Evolutionary conservation across 2,888 invertebrate genomes (phyloP).

Genomic region (Crematogaster levior): DNA sequence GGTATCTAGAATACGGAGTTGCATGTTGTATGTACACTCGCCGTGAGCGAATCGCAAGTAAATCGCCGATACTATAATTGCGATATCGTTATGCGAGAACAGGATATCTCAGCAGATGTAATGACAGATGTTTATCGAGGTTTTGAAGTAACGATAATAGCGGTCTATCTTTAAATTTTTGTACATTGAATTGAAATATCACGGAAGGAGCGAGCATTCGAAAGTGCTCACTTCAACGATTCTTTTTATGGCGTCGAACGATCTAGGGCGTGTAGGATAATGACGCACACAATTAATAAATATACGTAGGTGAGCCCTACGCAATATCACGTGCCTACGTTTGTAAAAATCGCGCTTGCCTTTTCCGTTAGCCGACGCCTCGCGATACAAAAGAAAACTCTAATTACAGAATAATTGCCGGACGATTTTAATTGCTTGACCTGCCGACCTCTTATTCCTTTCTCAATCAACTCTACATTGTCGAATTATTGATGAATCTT

Average conservation of each 20-base stretch:
- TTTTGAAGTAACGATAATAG: conserved; percentile 4
- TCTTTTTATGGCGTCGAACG: conserved; percentile 59
- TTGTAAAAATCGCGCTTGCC: conserved; percentile 61
- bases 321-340: conserved; percentile 67
- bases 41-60: conserved; percentile 5
- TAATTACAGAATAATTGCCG: background rate
- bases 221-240: conserved; percentile 10
- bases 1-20: conserved; percentile 75
- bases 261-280: conserved; percentile 67
- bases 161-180: background rate
- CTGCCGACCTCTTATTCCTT: background rate
- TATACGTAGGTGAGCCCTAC: conserved; percentile 61
- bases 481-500: background rate
- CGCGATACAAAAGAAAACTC: conserved; percentile 1
- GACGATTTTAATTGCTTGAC: background rate
- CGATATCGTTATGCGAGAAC: conserved; percentile 21
- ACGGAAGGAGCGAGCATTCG: background rate
- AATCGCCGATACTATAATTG: conserved; percentile 25
- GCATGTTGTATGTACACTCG: conserved; percentile 45
- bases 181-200: background rate
- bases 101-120: background rate
- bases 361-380: conserved; percentile 47
- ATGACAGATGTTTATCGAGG: background rate
- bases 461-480: background rate
- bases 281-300: conserved; percentile 54